Evolutionary conservation across 2,113 vertebrate genomes (phyloP).

Genomic region (Mesoclemmys tuberculata): DNA sequence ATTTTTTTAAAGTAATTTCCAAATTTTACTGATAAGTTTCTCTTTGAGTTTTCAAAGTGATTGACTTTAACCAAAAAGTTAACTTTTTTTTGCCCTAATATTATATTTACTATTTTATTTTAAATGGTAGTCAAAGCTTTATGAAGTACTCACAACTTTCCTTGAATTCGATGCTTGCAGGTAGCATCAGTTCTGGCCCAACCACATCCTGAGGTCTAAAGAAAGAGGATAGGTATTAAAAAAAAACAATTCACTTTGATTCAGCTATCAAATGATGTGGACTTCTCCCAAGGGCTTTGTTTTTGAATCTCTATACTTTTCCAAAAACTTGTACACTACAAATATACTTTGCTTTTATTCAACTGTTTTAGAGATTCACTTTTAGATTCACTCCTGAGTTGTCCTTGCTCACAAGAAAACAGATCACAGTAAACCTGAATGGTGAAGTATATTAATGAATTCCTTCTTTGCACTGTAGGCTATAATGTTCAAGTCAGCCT

Average conservation of each 20-base stretch:
- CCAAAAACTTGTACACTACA: accelerated
- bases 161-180: conserved; percentile 96
- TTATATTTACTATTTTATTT: not conserved
- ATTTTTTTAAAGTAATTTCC: not conserved
- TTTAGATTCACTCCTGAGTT: not conserved
- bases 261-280: not conserved
- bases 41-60: not conserved
- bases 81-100: not conserved
- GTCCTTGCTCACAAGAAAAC: not conserved
- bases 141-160: conserved; percentile 91
- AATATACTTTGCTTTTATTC: not conserved
- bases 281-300: conserved; percentile 9
- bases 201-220: conserved; percentile 87
- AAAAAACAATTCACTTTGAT: conserved; percentile 7
- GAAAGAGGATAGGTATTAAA: conserved; percentile 37
- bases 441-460: conserved; percentile 29
- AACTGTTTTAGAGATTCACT: not conserved
- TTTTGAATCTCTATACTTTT: not conserved
- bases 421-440: not conserved
- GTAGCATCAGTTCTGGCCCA: conserved; percentile 88
- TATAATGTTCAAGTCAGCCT: not conserved
- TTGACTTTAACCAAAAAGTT: not conserved
- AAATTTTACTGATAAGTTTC: not conserved
- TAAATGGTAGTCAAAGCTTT: not conserved
- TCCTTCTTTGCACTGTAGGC: accelerated